Percentiles rank a stretch among this genome's conserved stretches.
phyloP scores from a whole-genome alignment of 2,797 vertebrate genomes.

The Myotis findleyi region DNA sequence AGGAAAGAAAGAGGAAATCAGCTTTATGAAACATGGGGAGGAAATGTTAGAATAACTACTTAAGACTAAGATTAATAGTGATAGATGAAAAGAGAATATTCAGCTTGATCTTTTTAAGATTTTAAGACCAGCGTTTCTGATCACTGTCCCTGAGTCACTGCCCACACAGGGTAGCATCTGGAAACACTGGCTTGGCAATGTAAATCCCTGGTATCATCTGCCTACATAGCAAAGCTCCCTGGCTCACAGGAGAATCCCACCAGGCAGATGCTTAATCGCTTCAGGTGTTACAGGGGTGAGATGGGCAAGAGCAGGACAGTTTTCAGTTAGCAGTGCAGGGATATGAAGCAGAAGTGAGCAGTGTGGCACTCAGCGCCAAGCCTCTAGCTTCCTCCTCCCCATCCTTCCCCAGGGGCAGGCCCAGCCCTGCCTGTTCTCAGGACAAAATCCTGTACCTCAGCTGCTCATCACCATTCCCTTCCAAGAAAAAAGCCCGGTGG shows the following conservation, averaged over 20 bases:
- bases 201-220: background rate
- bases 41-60: constrained; percentile 80
- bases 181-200: background rate
- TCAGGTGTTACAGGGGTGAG: background rate
- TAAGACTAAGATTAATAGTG: constrained; percentile 83
- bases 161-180: background rate
- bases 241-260: background rate
- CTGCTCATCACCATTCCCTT: background rate
- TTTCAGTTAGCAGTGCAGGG: constrained; percentile 84
- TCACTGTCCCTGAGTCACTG: background rate
- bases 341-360: constrained; percentile 80
- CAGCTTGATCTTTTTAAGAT: background rate
- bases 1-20: constrained; percentile 89
- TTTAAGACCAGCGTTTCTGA: constrained; percentile 24
- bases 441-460: background rate
- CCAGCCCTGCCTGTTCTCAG: background rate
- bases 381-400: background rate
- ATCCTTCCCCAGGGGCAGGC: background rate
- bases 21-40: constrained; percentile 76
- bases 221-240: background rate
- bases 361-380: background rate
- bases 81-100: constrained; percentile 73
- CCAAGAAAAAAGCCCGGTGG: background rate
- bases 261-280: background rate
- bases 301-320: constrained; percentile 66